Conservation (phyloP, 2,888 invertebrate species). For the Netelia inedita region DNA sequence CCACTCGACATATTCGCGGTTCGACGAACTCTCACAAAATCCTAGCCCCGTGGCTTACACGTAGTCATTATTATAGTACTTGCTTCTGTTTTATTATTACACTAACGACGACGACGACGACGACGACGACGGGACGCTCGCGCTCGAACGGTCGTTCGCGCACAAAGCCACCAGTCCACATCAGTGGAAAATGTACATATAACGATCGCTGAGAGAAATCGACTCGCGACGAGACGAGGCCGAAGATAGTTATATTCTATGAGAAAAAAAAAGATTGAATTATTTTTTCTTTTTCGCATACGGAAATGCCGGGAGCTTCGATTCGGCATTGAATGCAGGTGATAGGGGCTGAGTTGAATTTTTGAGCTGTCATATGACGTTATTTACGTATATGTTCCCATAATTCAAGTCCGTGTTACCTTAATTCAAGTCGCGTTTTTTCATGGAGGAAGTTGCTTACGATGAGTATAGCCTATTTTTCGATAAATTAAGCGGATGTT, state of each 20-base stretch:
- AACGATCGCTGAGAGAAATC: constrained; percentile 57
- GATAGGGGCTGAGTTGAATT: no score
- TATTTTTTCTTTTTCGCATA: not conserved
- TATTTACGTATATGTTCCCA: no score
- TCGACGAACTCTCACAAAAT: constrained; percentile 82
- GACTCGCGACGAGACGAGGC: constrained; percentile 13
- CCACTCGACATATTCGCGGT: constrained; percentile 82
- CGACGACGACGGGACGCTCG: constrained; percentile 40
- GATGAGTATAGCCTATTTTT: no score
- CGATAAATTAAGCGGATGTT: no score
- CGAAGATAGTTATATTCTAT: constrained; percentile 38
- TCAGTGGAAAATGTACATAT: constrained; percentile 46
- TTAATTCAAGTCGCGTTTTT: no score
- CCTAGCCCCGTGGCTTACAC: constrained; percentile 74
- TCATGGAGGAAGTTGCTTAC: no score
- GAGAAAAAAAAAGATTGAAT: constrained; percentile 30
- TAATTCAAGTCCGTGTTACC: no score
- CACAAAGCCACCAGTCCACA: constrained; percentile 47
- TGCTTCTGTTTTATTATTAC: constrained; percentile 79
- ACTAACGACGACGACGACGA: constrained; percentile 77
- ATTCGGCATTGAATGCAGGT: no score
- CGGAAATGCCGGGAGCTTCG: not conserved
- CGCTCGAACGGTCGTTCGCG: constrained; percentile 53
- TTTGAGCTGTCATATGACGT: no score
- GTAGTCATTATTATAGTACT: constrained; percentile 79